These are phyloP conservation scores for Tetranychus piercei DNA, from an alignment of 2,888 invertebrate genomes.

Conservation along the genomic window DNA sequence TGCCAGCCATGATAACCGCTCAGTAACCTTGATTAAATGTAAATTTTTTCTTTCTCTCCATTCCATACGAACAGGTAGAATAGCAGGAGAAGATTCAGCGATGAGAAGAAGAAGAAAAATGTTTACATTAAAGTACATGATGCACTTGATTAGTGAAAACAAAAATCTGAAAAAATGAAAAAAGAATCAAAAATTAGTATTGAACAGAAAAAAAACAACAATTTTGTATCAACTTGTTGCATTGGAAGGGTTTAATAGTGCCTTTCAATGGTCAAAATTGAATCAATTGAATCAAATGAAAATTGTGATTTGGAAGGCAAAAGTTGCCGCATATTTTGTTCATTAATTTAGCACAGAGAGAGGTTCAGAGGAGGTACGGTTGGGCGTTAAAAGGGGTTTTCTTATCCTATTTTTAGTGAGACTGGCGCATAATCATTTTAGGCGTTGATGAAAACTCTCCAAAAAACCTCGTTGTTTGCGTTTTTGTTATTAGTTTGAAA, in stretches of 20 bases:
- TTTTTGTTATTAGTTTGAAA: neutral
- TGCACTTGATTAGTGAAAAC: too few relatives aligned
- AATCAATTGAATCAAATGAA: too few relatives aligned
- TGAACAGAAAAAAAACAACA: neutral
- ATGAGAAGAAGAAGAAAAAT: neutral
- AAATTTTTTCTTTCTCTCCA: neutral
- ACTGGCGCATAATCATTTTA: neutral
- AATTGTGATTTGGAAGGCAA: neutral
- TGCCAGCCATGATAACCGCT: neutral
- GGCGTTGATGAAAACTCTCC: neutral
- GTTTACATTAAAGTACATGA: neutral
- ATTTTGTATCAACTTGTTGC: neutral
- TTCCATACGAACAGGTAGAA: too few relatives aligned
- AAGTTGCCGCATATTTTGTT: too few relatives aligned
- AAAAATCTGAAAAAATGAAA: neutral
- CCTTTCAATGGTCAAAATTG: too few relatives aligned
- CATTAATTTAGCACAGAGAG: neutral
- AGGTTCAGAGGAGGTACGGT: conserved; percentile 11
- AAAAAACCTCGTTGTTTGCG: too few relatives aligned
- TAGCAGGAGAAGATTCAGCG: too few relatives aligned
- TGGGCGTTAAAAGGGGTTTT: neutral
- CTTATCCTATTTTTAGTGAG: neutral
- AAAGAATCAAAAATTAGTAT: conserved; percentile 3
- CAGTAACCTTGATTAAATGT: conserved; percentile 1
- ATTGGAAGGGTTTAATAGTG: too few relatives aligned